Percentiles rank a stretch among this genome's conserved stretches.
phyloP scores from a whole-genome alignment of 2,888 invertebrate species.

The Agriopis aurantiaria region DNA sequence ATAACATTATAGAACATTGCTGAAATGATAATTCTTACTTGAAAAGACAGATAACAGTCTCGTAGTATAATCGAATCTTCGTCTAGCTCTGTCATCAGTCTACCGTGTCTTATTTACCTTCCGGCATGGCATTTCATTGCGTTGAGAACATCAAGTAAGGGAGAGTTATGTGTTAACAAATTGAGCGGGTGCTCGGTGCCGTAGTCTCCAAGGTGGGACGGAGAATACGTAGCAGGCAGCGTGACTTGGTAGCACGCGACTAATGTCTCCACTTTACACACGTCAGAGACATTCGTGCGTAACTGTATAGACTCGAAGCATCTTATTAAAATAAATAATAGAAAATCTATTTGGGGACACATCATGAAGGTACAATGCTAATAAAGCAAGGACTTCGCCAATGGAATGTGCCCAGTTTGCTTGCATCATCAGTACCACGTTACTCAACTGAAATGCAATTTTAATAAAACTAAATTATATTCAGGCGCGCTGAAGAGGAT shows the following conservation, averaged over 20 bases:
- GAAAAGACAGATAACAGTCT: conserved; percentile 4
- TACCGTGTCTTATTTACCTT: conserved; percentile 17
- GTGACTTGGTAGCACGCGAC: conserved; percentile 53
- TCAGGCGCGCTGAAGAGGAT: neutral
- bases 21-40: conserved; percentile 7
- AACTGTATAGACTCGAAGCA: conserved; percentile 4
- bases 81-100: conserved; percentile 16
- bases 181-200: conserved; percentile 52
- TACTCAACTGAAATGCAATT: neutral
- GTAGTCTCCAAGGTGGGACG: conserved; percentile 56
- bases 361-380: neutral
- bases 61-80: conserved; percentile 4
- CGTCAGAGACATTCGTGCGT: conserved; percentile 56
- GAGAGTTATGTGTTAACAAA: conserved; percentile 54
- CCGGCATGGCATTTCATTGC: conserved; percentile 15
- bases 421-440: neutral
- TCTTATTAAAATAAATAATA: neutral
- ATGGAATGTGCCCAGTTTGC: neutral
- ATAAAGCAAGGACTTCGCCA: neutral
- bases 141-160: conserved; percentile 11
- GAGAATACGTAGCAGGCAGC: conserved; percentile 63
- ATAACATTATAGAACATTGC: too few relatives aligned
- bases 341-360: neutral
- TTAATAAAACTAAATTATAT: conserved; percentile 10
- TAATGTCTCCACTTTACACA: conserved; percentile 68